Conservation (phyloP, 2,888 invertebrate species). For the Troides aeacus region DNA sequence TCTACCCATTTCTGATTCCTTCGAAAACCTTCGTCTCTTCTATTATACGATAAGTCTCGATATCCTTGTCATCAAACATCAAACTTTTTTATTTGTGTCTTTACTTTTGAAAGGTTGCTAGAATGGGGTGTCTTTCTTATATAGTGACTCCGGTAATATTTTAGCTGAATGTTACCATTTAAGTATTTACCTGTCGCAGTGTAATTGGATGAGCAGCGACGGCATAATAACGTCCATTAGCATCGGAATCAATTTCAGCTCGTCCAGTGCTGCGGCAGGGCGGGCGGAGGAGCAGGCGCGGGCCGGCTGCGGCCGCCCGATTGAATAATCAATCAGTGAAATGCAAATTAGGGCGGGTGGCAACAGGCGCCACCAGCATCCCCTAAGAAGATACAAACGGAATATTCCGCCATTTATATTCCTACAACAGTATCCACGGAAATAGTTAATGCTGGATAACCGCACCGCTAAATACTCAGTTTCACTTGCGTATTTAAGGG, state of each 20-base stretch:
- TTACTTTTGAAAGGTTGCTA: too few species aligned
- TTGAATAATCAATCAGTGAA: constrained; percentile 76
- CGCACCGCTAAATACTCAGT: constrained; percentile 15
- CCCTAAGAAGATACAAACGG: constrained; percentile 38
- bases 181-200: too few species aligned
- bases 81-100: too few species aligned
- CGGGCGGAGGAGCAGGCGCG: constrained; percentile 33
- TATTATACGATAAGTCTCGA: too few species aligned
- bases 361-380: constrained; percentile 57
- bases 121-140: too few species aligned
- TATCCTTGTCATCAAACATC: too few species aligned
- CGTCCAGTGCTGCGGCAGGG: constrained; percentile 44
- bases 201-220: constrained; percentile 13
- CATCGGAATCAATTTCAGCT: constrained; percentile 63
- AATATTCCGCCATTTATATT: constrained; percentile 34
- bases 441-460: constrained; percentile 21
- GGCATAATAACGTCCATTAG: constrained; percentile 46
- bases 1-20: too few species aligned
- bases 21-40: too few species aligned
- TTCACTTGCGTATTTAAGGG: constrained; percentile 23
- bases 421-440: constrained; percentile 18
- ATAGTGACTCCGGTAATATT: too few species aligned
- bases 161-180: too few species aligned
- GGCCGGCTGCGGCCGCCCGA: constrained; percentile 55
- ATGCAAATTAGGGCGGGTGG: constrained; percentile 64